phyloP scores from a whole-genome alignment of 2,888 invertebrate species.

The Acronicta aceris region DNA sequence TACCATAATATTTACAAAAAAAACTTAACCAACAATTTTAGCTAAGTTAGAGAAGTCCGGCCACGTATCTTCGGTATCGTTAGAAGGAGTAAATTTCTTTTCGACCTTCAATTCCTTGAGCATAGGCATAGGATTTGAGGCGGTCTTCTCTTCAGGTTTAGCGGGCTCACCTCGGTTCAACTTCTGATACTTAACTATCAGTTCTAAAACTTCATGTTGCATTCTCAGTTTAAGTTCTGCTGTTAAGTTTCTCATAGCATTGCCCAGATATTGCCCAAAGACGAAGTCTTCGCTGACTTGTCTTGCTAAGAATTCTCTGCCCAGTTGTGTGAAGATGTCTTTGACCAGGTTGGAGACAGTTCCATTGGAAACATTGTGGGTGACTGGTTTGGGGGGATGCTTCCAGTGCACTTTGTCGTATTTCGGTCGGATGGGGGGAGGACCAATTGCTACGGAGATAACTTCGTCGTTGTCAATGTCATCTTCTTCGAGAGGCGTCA shows the following conservation, averaged over 20 bases:
- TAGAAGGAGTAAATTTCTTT: conserved; percentile 59
- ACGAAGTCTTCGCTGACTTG: conserved; percentile 83
- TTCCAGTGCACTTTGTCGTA: conserved; percentile 73
- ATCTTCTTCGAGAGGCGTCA: conserved; percentile 79
- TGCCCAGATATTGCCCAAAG: conserved; percentile 83
- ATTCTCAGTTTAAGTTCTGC: conserved; percentile 70
- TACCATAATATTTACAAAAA: conserved; percentile 5
- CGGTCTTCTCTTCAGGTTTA: conserved; percentile 42
- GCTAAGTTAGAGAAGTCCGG: conserved; percentile 82
- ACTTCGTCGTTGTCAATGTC: conserved; percentile 84
- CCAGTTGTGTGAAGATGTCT: conserved; percentile 74
- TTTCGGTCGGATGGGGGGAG: conserved; percentile 77
- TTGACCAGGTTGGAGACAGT: conserved; percentile 70
- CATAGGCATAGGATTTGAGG: conserved; percentile 3
- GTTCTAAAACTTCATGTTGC: conserved; percentile 82
- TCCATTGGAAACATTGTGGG: conserved; percentile 34
- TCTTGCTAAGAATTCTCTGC: conserved; percentile 74
- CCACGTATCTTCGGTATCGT: conserved; percentile 82
- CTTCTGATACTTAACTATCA: conserved; percentile 74
- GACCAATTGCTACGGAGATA: conserved; percentile 82
- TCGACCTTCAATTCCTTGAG: conserved; percentile 66
- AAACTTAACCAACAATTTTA: conserved; percentile 76
- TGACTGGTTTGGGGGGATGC: conserved; percentile 45
- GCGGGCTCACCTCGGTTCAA: conserved; percentile 54
- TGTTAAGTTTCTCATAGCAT: conserved; percentile 78